phyloP scores from a whole-genome alignment of 2,113 vertebrate genomes.

The Diadophis punctatus region DNA sequence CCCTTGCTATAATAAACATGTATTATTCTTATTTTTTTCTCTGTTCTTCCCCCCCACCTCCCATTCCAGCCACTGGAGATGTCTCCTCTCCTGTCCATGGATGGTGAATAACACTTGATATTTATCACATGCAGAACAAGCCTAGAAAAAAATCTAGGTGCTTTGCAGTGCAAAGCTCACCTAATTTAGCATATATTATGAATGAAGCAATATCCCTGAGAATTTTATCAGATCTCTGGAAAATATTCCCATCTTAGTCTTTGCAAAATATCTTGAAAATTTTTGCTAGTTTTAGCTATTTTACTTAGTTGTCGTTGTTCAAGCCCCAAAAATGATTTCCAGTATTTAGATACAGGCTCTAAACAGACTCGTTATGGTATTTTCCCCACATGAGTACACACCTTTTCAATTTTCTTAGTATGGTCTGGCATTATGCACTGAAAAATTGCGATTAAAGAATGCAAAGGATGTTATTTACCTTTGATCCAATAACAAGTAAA shows the following conservation, averaged over 20 bases:
- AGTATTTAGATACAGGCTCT: not conserved
- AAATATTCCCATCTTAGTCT: too few species aligned
- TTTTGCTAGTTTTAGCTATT: not conserved
- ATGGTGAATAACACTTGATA: accelerated
- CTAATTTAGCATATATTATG: not conserved
- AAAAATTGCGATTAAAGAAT: not conserved
- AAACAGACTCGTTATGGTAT: not conserved
- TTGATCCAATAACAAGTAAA: not conserved
- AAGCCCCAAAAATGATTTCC: not conserved
- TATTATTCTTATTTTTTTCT: not conserved
- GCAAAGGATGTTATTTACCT: not conserved
- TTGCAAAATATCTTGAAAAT: not conserved
- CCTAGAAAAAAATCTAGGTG: not conserved
- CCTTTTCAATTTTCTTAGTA: not conserved
- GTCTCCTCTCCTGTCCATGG: not conserved
- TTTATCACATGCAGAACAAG: not conserved
- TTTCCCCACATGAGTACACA: not conserved
- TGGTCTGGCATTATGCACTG: not conserved
- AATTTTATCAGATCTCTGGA: not conserved
- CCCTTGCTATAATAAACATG: not conserved
- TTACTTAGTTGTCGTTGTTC: not conserved
- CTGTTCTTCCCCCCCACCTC: not conserved
- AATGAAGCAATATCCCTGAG: too few species aligned
- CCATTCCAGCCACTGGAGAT: not conserved
- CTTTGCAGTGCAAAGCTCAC: not conserved